Evolutionary conservation across 2,797 vertebrate species (phyloP).

Genomic region (Urophycis tenuis): DNA sequence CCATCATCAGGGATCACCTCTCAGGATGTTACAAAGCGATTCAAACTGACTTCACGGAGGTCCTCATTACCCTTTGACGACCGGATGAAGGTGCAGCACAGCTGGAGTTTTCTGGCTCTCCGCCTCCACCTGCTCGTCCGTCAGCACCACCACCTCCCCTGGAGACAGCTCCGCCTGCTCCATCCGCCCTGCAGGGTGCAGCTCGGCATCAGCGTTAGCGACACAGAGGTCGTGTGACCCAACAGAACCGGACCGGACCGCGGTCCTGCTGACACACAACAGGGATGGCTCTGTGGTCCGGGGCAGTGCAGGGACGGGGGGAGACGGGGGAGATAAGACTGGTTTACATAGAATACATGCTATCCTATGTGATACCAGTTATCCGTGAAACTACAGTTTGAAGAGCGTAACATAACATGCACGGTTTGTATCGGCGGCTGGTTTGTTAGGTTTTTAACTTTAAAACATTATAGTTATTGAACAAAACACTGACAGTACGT

Average conservation of each 20-base stretch:
- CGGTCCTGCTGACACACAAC: too few species aligned
- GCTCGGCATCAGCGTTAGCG: constrained; percentile 24
- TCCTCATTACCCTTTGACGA: constrained; percentile 77
- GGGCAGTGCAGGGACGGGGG: too few species aligned
- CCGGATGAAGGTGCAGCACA: constrained; percentile 81
- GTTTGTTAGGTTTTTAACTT: too few species aligned
- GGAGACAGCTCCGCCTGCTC: constrained; percentile 81
- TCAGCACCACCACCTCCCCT: constrained; percentile 78
- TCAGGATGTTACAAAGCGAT: not conserved
- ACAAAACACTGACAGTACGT: not conserved
- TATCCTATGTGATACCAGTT: too few species aligned
- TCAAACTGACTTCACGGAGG: not conserved
- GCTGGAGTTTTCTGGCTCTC: constrained; percentile 81
- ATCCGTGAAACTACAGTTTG: too few species aligned
- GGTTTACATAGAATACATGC: not conserved
- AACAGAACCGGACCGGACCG: too few species aligned
- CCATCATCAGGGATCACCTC: too few species aligned
- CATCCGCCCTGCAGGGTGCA: constrained; percentile 54
- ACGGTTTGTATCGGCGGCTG: too few species aligned
- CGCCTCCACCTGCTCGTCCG: constrained; percentile 76
- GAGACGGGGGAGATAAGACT: not conserved
- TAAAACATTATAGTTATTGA: not conserved
- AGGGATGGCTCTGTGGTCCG: too few species aligned
- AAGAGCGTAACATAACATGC: too few species aligned
- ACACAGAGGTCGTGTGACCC: too few species aligned